Conservation (phyloP, 2,888 invertebrate genomes). For the Dryobotodes eremita region DNA sequence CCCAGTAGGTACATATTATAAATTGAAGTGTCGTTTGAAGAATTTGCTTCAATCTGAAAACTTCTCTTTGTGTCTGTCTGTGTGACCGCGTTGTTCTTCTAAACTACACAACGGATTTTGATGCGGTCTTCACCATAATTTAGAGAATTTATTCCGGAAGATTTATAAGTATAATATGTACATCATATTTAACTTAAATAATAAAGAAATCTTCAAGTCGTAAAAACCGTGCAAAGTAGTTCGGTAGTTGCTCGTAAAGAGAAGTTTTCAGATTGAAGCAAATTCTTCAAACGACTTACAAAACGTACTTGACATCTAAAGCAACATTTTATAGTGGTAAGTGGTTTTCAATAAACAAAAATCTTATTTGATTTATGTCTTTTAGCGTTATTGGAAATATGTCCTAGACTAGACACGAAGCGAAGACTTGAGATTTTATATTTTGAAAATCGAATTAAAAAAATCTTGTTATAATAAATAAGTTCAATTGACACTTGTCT, state of each 20-base stretch:
- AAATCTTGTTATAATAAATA: background rate
- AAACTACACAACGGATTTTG: no score
- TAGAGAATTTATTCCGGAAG: no score
- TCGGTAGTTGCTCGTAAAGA: background rate
- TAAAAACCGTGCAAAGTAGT: no score
- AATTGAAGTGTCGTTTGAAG: no score
- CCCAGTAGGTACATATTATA: no score
- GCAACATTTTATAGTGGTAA: slow-evolving; percentile 6
- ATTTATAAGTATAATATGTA: no score
- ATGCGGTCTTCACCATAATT: no score
- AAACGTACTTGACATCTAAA: slow-evolving; percentile 5
- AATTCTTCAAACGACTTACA: slow-evolving; percentile 8
- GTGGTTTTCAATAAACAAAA: slow-evolving; percentile 25
- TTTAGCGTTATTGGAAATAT: slow-evolving; percentile 59
- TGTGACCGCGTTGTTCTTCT: no score
- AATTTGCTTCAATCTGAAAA: no score
- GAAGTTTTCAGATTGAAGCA: background rate
- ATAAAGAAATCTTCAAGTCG: no score
- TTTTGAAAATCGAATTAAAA: background rate
- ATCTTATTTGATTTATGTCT: slow-evolving; percentile 35
- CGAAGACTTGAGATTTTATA: background rate
- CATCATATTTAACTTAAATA: no score
- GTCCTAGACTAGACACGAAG: slow-evolving; percentile 24
- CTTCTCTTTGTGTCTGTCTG: no score
- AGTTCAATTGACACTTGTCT: background rate